Percentiles rank a stretch among this genome's conserved stretches.
These are phyloP conservation scores for Sepioteuthis lessoniana DNA, from an alignment of 2,888 invertebrate genomes.

Conservation along the genomic window DNA sequence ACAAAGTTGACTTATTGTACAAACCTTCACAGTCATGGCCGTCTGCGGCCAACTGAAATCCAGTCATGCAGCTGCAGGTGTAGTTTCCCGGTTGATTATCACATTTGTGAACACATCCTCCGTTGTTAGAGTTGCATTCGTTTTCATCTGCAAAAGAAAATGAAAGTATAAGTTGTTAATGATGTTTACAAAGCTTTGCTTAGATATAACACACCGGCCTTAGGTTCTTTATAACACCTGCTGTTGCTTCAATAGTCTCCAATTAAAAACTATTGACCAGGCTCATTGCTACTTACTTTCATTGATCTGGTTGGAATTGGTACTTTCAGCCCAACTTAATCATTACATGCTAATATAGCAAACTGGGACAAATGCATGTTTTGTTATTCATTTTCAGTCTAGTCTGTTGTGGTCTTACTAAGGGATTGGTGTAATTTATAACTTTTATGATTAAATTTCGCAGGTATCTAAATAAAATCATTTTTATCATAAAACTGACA, in stretches of 20 bases:
- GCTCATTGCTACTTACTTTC: background rate
- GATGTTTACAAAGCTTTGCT: background rate
- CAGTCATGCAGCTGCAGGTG: constrained; percentile 70
- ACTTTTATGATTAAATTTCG: no score
- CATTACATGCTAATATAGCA: no score
- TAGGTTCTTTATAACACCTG: background rate
- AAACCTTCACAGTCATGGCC: constrained; percentile 73
- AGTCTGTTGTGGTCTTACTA: no score
- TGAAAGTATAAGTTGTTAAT: background rate
- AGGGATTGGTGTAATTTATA: no score
- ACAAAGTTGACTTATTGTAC: background rate
- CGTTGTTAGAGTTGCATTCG: constrained; percentile 72
- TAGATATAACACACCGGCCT: background rate
- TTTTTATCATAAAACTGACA: no score
- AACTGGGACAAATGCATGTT: no score
- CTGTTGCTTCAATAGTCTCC: no score
- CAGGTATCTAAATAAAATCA: no score
- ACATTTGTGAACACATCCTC: constrained; percentile 73
- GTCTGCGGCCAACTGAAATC: constrained; percentile 71
- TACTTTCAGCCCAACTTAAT: no score
- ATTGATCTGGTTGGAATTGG: no score
- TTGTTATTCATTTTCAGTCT: no score
- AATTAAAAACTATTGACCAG: background rate
- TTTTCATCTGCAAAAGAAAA: constrained; percentile 65
- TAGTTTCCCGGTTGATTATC: constrained; percentile 73